phyloP scores from a whole-genome alignment of 2,113 vertebrate genomes.

The Corvus cornix region DNA sequence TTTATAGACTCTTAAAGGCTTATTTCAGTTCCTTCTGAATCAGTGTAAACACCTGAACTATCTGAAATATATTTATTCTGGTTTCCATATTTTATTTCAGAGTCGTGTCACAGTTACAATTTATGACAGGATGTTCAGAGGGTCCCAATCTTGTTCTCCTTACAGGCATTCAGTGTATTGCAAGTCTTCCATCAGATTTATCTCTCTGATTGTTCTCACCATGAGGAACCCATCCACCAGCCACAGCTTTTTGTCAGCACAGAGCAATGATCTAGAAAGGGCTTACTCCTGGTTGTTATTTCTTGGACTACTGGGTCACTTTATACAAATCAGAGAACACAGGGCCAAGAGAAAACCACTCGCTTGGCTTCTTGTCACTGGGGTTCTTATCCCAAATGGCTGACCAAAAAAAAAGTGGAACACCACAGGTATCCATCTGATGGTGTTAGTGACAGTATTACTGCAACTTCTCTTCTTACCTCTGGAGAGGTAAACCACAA shows the following conservation, averaged over 20 bases:
- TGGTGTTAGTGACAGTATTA: not conserved
- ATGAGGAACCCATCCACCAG: not conserved
- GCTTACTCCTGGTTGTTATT: not conserved
- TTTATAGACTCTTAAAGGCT: not conserved
- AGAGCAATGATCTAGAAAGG: not conserved
- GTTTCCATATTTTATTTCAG: not conserved
- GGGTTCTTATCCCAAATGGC: not conserved
- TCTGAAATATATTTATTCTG: not conserved
- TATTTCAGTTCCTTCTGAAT: not conserved
- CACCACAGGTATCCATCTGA: not conserved
- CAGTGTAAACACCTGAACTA: not conserved
- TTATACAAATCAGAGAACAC: not conserved
- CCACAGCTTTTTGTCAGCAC: not conserved
- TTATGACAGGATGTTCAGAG: not conserved
- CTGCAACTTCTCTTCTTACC: not conserved
- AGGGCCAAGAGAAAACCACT: not conserved
- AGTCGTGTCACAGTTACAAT: not conserved
- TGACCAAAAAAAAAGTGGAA: not conserved
- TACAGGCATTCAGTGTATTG: not conserved
- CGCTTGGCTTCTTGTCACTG: not conserved
- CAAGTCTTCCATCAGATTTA: not conserved
- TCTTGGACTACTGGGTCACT: not conserved
- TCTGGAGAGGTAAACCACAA: not conserved
- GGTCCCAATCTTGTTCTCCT: not conserved
- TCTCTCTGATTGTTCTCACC: not conserved